phyloP scores from a whole-genome alignment of 2,888 invertebrate species.

The Sminthurides aquaticus region DNA sequence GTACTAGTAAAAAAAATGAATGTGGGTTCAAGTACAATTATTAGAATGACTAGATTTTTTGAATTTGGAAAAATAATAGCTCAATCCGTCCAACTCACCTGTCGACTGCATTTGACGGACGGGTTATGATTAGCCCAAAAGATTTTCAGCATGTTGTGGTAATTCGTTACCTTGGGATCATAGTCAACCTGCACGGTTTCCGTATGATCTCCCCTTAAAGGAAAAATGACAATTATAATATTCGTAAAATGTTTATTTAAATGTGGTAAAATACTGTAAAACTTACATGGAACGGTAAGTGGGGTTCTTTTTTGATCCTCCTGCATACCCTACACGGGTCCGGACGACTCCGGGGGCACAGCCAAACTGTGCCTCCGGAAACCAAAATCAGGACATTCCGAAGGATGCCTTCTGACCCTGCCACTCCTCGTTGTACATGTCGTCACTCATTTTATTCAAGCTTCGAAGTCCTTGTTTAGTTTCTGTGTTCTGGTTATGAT shows the following conservation, averaged over 20 bases:
- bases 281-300: conserved; percentile 79
- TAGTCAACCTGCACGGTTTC: conserved; percentile 88
- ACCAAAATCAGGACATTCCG: conserved; percentile 93
- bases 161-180: conserved; percentile 70
- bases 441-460: conserved; percentile 31
- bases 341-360: conserved; percentile 68
- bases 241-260: background rate
- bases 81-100: conserved; percentile 54
- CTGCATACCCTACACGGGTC: conserved; percentile 90
- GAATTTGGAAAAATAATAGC: too few relatives aligned
- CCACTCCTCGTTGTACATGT: conserved; percentile 27
- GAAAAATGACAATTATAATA: conserved; percentile 6
- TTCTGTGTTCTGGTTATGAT: too few relatives aligned
- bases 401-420: conserved; percentile 64
- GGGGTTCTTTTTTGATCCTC: conserved; percentile 72
- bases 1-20: conserved; percentile 54
- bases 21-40: conserved; percentile 2
- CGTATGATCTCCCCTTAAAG: conserved; percentile 80
- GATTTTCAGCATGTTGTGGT: conserved; percentile 64
- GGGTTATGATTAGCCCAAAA: conserved; percentile 95
- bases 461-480: too few relatives aligned
- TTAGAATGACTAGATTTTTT: background rate
- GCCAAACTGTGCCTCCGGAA: conserved; percentile 69
- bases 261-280: too few relatives aligned
- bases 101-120: conserved; percentile 69